Evolutionary conservation across 2,888 invertebrate species (phyloP).

Genomic region (Terebella lapidaria): DNA sequence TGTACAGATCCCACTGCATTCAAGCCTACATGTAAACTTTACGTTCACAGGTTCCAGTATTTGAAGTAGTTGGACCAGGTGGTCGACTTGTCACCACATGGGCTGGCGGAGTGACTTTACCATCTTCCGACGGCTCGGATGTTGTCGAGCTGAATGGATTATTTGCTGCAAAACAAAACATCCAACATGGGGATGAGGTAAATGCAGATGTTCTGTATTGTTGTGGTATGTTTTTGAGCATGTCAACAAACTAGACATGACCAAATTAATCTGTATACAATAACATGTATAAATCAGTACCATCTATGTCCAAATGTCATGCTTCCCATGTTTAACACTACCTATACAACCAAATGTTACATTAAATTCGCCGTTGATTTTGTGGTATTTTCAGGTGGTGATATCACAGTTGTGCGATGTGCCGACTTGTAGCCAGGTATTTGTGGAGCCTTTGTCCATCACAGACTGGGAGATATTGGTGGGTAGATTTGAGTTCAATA

Average conservation of each 20-base stretch:
- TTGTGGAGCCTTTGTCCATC: background rate
- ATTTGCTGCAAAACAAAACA: background rate
- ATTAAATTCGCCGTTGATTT: too few species aligned
- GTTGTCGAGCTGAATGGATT: background rate
- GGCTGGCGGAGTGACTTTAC: background rate
- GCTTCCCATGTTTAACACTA: too few species aligned
- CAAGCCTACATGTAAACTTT: too few species aligned
- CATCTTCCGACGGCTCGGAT: background rate
- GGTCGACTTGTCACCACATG: background rate
- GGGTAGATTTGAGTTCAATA: too few species aligned
- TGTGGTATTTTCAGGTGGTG: too few species aligned
- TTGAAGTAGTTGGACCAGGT: background rate
- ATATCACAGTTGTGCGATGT: background rate
- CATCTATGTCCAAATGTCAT: too few species aligned
- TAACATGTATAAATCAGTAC: too few species aligned
- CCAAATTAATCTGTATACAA: too few species aligned
- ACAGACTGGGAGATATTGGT: conserved; percentile 1
- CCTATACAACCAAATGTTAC: too few species aligned
- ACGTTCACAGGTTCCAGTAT: background rate
- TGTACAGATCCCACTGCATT: too few species aligned
- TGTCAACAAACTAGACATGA: too few species aligned
- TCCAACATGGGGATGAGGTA: background rate
- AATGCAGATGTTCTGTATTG: background rate
- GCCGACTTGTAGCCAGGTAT: background rate
- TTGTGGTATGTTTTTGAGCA: too few species aligned